Conservation (phyloP, 1,140 invertebrate species). For the Eriocheir sinensis region DNA sequence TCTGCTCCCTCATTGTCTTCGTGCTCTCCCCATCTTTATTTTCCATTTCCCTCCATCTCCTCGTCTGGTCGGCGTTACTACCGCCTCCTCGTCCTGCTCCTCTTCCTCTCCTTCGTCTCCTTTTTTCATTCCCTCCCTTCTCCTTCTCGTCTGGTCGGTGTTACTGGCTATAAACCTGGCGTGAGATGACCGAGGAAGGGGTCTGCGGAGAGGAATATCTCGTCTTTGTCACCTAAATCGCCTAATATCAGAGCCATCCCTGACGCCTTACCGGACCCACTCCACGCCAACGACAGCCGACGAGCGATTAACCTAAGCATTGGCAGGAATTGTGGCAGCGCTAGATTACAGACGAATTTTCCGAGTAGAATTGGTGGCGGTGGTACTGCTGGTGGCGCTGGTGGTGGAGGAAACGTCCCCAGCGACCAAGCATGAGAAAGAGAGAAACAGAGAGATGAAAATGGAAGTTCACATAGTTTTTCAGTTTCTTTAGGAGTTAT, state of each 20-base stretch:
- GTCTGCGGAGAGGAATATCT: background rate
- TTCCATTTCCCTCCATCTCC: too few relatives aligned
- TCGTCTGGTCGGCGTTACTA: too few relatives aligned
- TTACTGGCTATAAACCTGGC: background rate
- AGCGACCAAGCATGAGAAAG: too few relatives aligned
- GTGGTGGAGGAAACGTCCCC: background rate
- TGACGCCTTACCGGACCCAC: background rate
- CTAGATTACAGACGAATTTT: background rate
- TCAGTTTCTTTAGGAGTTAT: too few relatives aligned
- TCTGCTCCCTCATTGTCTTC: too few relatives aligned
- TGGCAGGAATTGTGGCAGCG: background rate
- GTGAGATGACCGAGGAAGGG: background rate
- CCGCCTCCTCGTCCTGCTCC: too few relatives aligned
- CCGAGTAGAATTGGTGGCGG: too few relatives aligned
- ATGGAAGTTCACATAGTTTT: too few relatives aligned
- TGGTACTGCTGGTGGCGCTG: too few relatives aligned
- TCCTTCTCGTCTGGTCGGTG: background rate
- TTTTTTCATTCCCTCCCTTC: background rate
- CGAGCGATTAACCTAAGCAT: background rate
- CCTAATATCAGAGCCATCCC: conserved; percentile 1
- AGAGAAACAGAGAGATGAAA: too few relatives aligned
- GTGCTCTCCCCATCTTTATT: too few relatives aligned
- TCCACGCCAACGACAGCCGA: background rate
- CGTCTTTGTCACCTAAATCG: conserved; percentile 12
- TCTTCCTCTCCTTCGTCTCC: background rate